Conservation (phyloP, 2,113 vertebrate species). For the Thalassarche chlororhynchos region DNA sequence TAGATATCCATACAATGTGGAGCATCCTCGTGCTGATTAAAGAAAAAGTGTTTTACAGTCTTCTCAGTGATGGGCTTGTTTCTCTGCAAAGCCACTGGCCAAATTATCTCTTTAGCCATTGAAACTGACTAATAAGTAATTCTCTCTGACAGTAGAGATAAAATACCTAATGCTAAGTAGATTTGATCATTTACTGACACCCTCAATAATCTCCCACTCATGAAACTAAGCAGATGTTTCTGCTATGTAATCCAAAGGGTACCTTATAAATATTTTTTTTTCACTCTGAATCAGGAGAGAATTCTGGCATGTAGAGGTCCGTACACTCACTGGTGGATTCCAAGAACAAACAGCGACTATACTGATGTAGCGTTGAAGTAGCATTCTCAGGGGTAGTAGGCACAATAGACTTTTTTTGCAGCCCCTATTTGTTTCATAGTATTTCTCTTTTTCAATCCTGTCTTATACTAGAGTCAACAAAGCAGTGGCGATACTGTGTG, state of each 20-base stretch:
- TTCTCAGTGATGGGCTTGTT: neutral
- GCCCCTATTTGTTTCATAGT: neutral
- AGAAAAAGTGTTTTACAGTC: neutral
- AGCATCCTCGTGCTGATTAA: neutral
- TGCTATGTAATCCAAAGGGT: neutral
- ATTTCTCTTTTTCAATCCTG: neutral
- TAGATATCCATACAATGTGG: neutral
- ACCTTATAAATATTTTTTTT: neutral
- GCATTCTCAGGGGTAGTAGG: neutral
- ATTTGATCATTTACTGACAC: neutral
- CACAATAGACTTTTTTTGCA: neutral
- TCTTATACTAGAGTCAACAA: neutral
- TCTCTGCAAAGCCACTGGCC: neutral
- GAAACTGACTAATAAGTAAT: neutral
- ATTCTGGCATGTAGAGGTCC: neutral
- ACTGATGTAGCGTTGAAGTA: neutral
- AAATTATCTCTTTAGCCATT: neutral
- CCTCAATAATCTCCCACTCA: neutral
- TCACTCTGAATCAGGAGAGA: neutral
- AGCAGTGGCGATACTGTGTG: neutral
- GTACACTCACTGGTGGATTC: neutral
- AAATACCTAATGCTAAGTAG: neutral
- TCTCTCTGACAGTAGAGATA: neutral
- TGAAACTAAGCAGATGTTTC: neutral
- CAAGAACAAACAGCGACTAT: neutral